Percentiles rank a stretch among this genome's conserved stretches.
Evolutionary conservation across 2,797 vertebrate species (phyloP).

Genomic region (Podargus strigoides): DNA sequence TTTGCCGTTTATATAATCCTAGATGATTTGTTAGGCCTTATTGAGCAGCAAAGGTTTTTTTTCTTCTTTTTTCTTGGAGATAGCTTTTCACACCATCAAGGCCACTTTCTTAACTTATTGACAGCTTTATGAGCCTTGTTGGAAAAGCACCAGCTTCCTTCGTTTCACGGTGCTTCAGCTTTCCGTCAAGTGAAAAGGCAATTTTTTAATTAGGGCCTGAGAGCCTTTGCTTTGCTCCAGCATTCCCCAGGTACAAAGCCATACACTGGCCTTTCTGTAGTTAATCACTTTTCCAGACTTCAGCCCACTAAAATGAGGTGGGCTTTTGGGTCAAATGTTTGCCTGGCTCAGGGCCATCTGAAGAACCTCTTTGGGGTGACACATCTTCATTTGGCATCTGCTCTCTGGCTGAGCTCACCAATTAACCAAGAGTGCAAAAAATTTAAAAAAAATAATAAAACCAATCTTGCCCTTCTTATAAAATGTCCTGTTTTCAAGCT

Average conservation of each 20-base stretch:
- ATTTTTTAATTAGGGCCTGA: conserved; percentile 85
- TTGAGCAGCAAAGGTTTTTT: conserved; percentile 63
- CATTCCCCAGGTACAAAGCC: conserved; percentile 68
- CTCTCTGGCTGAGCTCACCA: neutral
- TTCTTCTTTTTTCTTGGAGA: conserved; percentile 56
- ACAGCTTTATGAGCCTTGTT: conserved; percentile 76
- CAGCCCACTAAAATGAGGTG: conserved; percentile 70
- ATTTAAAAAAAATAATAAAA: neutral
- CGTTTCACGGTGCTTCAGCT: conserved; percentile 37
- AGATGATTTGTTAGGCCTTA: conserved; percentile 73
- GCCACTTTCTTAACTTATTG: conserved; percentile 73
- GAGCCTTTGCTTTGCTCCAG: conserved; percentile 79
- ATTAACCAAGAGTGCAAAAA: conserved; percentile 30
- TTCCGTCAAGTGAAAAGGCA: conserved; percentile 61
- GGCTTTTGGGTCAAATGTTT: conserved; percentile 70
- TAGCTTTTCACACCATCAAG: conserved; percentile 70
- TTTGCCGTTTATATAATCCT: conserved; percentile 70
- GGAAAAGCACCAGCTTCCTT: conserved; percentile 72
- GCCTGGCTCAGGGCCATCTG: conserved; percentile 70
- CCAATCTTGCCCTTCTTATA: neutral
- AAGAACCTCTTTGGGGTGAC: conserved; percentile 64
- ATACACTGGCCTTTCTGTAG: conserved; percentile 74
- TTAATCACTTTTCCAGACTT: conserved; percentile 86
- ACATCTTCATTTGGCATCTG: conserved; percentile 66
- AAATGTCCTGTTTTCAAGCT: neutral